These are phyloP conservation scores for Beaufortia kweichowensis DNA, from an alignment of 2,113 vertebrate genomes.

Conservation along the genomic window DNA sequence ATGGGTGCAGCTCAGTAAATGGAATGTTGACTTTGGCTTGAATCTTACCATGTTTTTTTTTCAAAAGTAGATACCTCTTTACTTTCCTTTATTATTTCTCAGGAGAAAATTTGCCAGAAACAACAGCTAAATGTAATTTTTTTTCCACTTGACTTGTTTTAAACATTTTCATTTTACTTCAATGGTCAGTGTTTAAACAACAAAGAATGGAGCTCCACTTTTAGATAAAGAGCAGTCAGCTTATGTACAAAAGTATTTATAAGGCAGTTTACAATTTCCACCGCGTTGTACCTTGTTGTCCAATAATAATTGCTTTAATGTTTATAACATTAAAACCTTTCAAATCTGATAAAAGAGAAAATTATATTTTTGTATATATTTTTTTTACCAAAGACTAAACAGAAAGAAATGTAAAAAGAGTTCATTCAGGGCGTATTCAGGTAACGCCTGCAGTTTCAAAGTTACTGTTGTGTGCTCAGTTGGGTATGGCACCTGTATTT, in stretches of 20 bases:
- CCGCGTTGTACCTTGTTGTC: too few relatives aligned
- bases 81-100: too few relatives aligned
- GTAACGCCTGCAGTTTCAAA: background rate
- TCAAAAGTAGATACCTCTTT: too few relatives aligned
- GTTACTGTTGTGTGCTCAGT: too few relatives aligned
- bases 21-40: background rate
- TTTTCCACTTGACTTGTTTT: background rate
- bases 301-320: too few relatives aligned
- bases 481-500: too few relatives aligned
- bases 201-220: background rate
- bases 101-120: background rate
- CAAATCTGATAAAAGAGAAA: background rate
- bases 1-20: constrained; percentile 16
- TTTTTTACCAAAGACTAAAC: background rate
- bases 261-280: too few relatives aligned
- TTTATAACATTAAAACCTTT: too few relatives aligned
- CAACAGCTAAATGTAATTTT: background rate
- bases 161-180: background rate
- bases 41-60: too few relatives aligned
- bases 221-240: background rate
- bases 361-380: too few relatives aligned
- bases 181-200: background rate
- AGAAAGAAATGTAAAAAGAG: background rate
- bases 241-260: too few relatives aligned
- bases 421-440: background rate